These are phyloP conservation scores for Sarcophaga peregrina DNA, from an alignment of 1,140 invertebrate species.

Conservation along the genomic window DNA sequence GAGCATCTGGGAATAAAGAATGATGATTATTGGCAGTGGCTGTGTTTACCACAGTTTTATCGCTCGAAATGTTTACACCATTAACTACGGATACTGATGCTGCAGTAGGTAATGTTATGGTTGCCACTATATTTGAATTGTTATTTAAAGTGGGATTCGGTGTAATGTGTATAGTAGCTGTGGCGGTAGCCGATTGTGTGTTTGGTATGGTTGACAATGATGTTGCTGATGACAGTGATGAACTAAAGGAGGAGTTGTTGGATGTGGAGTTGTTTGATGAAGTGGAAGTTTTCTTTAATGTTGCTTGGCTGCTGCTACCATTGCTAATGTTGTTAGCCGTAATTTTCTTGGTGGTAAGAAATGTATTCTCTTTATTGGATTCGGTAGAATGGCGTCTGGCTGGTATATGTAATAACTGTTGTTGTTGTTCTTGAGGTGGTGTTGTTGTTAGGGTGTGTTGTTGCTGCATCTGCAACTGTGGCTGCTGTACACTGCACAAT, in stretches of 20 bases:
- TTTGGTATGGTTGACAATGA: neutral
- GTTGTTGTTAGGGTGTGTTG: slow-evolving; percentile 30
- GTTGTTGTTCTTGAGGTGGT: slow-evolving; percentile 36
- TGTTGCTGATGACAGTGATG: neutral
- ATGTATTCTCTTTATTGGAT: slow-evolving; percentile 64
- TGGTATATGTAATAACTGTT: slow-evolving; percentile 43
- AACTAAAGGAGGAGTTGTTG: slow-evolving; percentile 26
- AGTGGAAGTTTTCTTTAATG: no score
- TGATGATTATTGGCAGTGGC: slow-evolving; percentile 25
- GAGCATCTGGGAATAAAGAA: slow-evolving; percentile 70
- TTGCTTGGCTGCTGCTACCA: neutral
- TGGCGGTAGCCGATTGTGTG: slow-evolving; percentile 14
- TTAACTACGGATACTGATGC: slow-evolving; percentile 19
- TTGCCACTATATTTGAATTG: slow-evolving; percentile 53
- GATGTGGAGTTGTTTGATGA: slow-evolving; percentile 9
- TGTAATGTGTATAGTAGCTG: slow-evolving; percentile 31
- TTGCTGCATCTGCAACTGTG: slow-evolving; percentile 18
- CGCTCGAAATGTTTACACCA: neutral
- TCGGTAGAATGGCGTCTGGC: slow-evolving; percentile 57
- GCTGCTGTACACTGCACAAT: slow-evolving; percentile 27
- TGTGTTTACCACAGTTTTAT: neutral
- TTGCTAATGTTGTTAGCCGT: slow-evolving; percentile 46
- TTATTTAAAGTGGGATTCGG: neutral
- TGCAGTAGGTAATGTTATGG: slow-evolving; percentile 48
- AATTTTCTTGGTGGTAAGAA: slow-evolving; percentile 50